Base-by-base conservation (phyloP, 2,797 vertebrate species). In the Mycteria americana region DNA sequence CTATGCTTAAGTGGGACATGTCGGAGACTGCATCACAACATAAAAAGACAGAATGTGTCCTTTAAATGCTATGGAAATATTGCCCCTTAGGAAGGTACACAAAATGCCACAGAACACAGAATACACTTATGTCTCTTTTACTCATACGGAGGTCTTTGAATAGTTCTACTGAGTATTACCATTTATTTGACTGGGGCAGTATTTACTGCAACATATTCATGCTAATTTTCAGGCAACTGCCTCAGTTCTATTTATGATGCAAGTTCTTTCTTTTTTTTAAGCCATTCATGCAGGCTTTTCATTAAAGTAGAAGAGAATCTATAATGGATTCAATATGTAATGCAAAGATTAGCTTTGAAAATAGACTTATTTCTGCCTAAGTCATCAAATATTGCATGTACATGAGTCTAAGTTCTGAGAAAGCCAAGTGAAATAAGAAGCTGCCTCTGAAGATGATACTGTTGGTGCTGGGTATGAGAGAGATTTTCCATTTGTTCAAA, bases 321-420 rank as follows among this genome's bases (percentile, higher is more conserved):
- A 62, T 95, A 95, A 95, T 85, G 88, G 78, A 89, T 92, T 93
- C 81, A 94, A 92, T 84, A 85, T 94, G 86, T 92, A 97, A 96
- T 95, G 88, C 74, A 77, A 91, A 92, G 97, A 97, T 93, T 95
- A 96, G 88, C 93, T 94, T 97, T 97, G 91, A 97, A 95, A 97
- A 94, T 75, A 88, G 91, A 94, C 84, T 88, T 95, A 81, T 92
- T 96, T 96, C 94, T 97, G 92, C 92, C 68, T 83, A 88, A 95
- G 93, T 97, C 95, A 95, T 95, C 94, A 94, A 88, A 93, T 95
- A 95, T 85, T 92, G 89, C 72, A 92, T n/a, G 79, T 73, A 76
- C 46, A 43, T 14, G 59, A 88, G 54, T 63, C 62, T 65, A 64
- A 88, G 87, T 92, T 93, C 89, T 92, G 83, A 94, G 74, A 92